Conservation (phyloP, 2,888 invertebrate genomes). For the Acronicta psi region DNA sequence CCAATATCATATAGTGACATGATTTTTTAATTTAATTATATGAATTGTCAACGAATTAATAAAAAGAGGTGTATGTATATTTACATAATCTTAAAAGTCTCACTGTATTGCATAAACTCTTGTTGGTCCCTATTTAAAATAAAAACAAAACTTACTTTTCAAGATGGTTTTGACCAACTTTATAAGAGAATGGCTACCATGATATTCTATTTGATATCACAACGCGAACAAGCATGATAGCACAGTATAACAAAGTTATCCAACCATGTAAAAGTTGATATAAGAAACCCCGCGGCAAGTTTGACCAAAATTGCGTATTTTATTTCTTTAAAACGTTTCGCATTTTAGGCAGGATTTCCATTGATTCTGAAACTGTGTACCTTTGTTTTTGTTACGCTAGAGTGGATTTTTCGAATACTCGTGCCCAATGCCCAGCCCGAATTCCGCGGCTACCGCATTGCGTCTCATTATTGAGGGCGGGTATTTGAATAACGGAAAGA, state of each 20-base stretch:
- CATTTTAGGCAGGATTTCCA: conserved; percentile 14
- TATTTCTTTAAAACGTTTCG: conserved; percentile 5
- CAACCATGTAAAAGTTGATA: conserved; percentile 15
- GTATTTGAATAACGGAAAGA: conserved; percentile 63
- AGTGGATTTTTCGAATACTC: conserved; percentile 33
- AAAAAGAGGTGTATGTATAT: too few species aligned
- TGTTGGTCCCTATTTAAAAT: too few species aligned
- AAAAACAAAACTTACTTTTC: too few species aligned
- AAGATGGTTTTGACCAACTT: too few species aligned
- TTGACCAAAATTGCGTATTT: conserved; percentile 1
- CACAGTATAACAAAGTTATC: not conserved
- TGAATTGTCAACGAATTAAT: too few species aligned
- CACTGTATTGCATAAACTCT: too few species aligned
- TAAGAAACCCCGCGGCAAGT: conserved; percentile 2
- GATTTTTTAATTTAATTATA: too few species aligned
- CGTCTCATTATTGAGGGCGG: conserved; percentile 66
- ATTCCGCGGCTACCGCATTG: conserved; percentile 67
- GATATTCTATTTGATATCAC: not conserved
- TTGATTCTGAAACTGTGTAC: conserved; percentile 23
- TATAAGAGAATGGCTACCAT: not conserved
- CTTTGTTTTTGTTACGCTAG: conserved; percentile 29
- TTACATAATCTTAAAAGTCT: too few species aligned
- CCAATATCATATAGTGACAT: too few species aligned
- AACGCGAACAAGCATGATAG: not conserved
- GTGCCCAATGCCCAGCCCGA: conserved; percentile 18